Conservation (phyloP, 2,113 vertebrate genomes). For the Grammomys surdaster region DNA sequence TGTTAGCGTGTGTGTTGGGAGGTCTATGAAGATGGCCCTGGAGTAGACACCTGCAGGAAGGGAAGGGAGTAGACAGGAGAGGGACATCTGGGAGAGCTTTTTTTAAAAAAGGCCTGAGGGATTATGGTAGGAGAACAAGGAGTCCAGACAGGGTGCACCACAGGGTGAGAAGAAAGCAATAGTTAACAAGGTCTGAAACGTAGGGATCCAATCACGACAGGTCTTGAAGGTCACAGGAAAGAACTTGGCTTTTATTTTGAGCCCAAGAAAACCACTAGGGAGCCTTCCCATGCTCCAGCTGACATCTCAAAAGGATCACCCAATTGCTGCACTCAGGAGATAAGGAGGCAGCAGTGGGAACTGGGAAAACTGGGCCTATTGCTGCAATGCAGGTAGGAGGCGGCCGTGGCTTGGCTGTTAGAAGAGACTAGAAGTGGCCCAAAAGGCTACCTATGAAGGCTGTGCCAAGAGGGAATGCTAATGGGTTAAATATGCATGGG, state of each 20-base stretch:
- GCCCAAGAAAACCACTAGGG: background rate
- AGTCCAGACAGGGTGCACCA: background rate
- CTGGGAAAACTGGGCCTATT: background rate
- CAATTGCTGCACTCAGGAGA: background rate
- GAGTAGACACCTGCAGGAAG: background rate
- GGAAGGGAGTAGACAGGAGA: no score
- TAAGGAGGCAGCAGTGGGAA: background rate
- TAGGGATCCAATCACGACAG: background rate
- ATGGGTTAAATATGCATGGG: background rate
- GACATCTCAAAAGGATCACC: background rate
- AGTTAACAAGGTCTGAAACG: background rate
- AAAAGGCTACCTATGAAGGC: background rate
- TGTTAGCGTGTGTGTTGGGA: background rate
- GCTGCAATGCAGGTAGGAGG: background rate
- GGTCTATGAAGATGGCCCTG: background rate
- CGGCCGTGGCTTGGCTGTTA: background rate
- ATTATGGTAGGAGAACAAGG: no score
- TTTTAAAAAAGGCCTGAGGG: background rate
- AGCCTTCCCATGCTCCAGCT: background rate
- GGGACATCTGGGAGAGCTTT: background rate
- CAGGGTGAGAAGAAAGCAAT: rapidly evolving
- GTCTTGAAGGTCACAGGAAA: background rate
- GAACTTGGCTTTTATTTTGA: background rate
- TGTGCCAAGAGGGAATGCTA: background rate
- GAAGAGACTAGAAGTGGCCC: background rate